These are phyloP conservation scores for Sylvilagus bachmani DNA, from an alignment of 2,113 vertebrate species.

Conservation along the genomic window DNA sequence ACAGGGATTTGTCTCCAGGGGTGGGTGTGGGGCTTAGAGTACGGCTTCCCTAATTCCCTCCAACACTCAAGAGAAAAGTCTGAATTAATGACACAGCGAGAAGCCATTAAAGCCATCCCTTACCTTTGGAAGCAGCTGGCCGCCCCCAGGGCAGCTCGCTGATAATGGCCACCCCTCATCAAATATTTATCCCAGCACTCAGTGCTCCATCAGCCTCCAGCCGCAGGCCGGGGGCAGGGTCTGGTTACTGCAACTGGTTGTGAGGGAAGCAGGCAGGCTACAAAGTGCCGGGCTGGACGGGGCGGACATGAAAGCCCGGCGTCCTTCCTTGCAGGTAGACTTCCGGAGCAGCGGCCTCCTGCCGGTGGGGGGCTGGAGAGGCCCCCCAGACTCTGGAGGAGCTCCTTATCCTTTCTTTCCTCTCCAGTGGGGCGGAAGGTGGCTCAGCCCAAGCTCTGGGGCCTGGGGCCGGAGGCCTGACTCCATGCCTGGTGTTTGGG, in stretches of 20 bases:
- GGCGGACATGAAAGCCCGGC: constrained; percentile 67
- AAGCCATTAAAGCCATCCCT: constrained; percentile 52
- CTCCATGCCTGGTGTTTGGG: neutral
- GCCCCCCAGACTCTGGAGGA: neutral
- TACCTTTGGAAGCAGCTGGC: neutral
- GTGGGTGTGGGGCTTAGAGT: neutral
- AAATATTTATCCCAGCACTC: constrained; percentile 82
- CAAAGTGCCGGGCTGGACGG: constrained; percentile 68
- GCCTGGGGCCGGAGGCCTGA: neutral
- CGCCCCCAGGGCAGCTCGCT: neutral
- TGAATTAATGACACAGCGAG: constrained; percentile 65
- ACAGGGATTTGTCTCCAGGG: neutral
- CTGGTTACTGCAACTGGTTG: constrained; percentile 76
- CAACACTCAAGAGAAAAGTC: constrained; percentile 69
- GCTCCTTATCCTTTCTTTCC: neutral
- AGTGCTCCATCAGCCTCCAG: constrained; percentile 58
- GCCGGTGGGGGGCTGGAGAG: neutral
- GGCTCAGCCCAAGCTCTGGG: neutral
- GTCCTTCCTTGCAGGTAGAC: constrained; percentile 68
- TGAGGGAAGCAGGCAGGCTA: constrained; percentile 72
- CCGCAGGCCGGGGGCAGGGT: constrained; percentile 20
- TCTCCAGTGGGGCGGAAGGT: neutral
- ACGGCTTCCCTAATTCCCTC: constrained; percentile 44
- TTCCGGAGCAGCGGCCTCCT: constrained; percentile 38
- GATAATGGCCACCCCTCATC: constrained; percentile 78